Evolutionary conservation across 2,888 invertebrate species (phyloP).

Genomic region (Elegia similella): DNA sequence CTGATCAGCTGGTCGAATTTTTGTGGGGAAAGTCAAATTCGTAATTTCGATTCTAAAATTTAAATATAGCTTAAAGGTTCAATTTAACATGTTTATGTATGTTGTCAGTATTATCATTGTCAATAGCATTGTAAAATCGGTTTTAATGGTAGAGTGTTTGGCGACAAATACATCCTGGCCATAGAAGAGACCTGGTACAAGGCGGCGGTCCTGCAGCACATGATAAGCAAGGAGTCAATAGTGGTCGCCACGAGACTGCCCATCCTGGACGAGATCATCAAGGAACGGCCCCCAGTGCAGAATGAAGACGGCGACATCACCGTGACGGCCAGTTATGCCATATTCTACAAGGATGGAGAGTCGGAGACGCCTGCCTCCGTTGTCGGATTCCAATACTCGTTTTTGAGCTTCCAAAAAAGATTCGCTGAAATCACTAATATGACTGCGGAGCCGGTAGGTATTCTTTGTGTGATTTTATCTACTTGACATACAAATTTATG

Average conservation of each 20-base stretch:
- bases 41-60: too few relatives aligned
- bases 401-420: constrained; percentile 84
- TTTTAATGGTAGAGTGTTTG: constrained; percentile 83
- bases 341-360: constrained; percentile 89
- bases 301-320: constrained; percentile 79
- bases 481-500: too few relatives aligned
- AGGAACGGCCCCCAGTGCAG: constrained; percentile 52
- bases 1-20: too few relatives aligned
- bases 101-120: too few relatives aligned
- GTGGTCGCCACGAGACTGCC: constrained; percentile 89
- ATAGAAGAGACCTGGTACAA: constrained; percentile 96
- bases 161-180: constrained; percentile 87
- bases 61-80: too few relatives aligned
- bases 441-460: constrained; percentile 42
- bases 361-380: constrained; percentile 93
- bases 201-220: constrained; percentile 92
- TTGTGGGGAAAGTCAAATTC: too few relatives aligned
- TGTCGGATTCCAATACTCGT: constrained; percentile 92
- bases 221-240: constrained; percentile 87
- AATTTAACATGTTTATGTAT: too few relatives aligned
- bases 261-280: constrained; percentile 60
- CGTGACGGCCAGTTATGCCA: constrained; percentile 91
- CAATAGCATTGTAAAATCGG: too few relatives aligned
- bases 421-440: constrained; percentile 84
- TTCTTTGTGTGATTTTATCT: neutral